Evolutionary conservation across 2,113 vertebrate species (phyloP), one percentile per base, ranked within the genome.

Genomic region (Hippocampus comes): DNA sequence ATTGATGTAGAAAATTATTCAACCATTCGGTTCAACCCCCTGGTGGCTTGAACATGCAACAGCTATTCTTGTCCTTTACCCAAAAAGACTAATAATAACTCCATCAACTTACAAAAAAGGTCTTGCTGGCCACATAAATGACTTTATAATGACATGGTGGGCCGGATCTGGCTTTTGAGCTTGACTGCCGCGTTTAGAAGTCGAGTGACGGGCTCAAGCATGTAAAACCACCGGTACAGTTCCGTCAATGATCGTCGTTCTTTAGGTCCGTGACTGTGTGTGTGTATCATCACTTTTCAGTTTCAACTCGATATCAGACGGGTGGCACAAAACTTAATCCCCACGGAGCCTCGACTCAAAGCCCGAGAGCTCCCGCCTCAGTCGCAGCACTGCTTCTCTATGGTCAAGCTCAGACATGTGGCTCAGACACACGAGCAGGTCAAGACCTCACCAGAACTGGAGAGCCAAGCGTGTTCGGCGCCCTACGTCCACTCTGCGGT

Each of bases 401-500:
- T 83, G 86, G 77, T 93, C 86, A 84, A 83, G 80, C 77, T 83
- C 83, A 71, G 82, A 92, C 85, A 86, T 71, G 86, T 89, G 70
- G 78, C 84, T 75, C 77, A 82, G 68, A 82, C 76, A 1, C 49
- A 56, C 4, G 9, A 66, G 72, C 83, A 81, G 75, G 61, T 14
- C 23, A 70, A 71, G 68, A 73, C 73, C 43, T 23, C 57, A 48
- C 71, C 63, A 68, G 68, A 73, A 67, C 43, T 80, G 15, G 82
- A 66, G 64, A 48, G 43, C 8, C 2, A 46, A 18, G 14, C 9
- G 23, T 27, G 90, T 60, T 77, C 86, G 74, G 76, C 92, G 63
- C 68, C 92, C 8, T 90, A 94, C 74, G 74, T 90, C 87, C 94
- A 89, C 79, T 93, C 94, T 51, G 93, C 94, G 73, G 90, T 94